Evolutionary conservation across 2,113 vertebrate genomes (phyloP).

Genomic region (Ophiodon elongatus): DNA sequence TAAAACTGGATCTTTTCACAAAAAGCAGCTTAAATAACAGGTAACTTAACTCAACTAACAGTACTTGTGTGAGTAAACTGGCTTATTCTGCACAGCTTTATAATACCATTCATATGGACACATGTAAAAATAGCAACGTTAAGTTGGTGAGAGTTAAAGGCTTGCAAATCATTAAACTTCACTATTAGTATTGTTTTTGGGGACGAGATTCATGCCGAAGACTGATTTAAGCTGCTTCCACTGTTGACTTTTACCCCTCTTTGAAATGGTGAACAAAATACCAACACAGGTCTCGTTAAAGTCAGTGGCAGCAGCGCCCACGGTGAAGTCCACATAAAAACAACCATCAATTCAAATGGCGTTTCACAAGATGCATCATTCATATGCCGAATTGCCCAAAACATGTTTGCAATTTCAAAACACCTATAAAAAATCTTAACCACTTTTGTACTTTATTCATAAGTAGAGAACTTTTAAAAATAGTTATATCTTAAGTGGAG

Average conservation of each 20-base stretch:
- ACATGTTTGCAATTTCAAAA: rapidly evolving
- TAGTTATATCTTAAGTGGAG: not conserved
- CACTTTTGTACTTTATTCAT: rapidly evolving
- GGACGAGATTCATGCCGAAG: too few relatives aligned
- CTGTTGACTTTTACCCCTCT: too few relatives aligned
- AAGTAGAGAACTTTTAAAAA: rapidly evolving
- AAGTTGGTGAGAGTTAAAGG: not conserved
- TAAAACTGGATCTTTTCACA: not conserved
- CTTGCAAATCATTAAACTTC: not conserved
- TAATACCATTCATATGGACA: not conserved
- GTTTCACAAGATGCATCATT: too few relatives aligned
- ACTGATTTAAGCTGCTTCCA: too few relatives aligned
- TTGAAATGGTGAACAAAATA: too few relatives aligned
- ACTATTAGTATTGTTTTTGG: too few relatives aligned
- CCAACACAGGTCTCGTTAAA: too few relatives aligned
- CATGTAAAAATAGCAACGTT: not conserved
- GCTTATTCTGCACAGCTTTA: not conserved
- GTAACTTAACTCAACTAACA: too few relatives aligned
- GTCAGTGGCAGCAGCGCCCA: too few relatives aligned
- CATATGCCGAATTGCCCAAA: not conserved
- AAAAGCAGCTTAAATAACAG: not conserved
- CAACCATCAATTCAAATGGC: not conserved
- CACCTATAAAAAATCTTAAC: rapidly evolving
- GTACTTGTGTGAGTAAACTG: not conserved
- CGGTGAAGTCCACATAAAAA: not conserved